Conservation (phyloP, 2,797 vertebrate species). For the Tinamus major region DNA sequence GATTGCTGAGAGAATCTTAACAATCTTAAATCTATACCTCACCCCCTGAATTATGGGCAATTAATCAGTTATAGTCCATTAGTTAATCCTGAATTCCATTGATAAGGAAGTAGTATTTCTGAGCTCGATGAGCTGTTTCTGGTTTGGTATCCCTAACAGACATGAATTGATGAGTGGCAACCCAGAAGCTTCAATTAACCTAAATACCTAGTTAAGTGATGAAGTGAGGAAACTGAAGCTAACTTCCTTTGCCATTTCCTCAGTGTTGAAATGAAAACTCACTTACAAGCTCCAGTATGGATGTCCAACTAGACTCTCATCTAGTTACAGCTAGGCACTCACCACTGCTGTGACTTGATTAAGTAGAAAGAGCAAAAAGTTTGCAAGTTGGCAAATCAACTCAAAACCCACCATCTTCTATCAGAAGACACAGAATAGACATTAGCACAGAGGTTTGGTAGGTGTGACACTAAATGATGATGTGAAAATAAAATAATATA, state of each 20-base stretch:
- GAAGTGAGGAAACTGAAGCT: background rate
- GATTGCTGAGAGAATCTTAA: background rate
- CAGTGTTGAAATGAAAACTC: background rate
- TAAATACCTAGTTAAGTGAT: background rate
- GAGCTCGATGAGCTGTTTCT: background rate
- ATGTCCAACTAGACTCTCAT: background rate
- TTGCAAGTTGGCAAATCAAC: background rate
- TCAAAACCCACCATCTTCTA: background rate
- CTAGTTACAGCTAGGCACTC: background rate
- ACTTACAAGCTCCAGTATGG: background rate
- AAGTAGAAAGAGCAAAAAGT: background rate
- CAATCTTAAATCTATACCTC: background rate
- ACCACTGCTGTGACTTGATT: background rate
- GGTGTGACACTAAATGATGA: background rate
- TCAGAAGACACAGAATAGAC: background rate
- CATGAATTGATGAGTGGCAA: background rate
- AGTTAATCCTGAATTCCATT: background rate
- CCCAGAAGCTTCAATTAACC: background rate
- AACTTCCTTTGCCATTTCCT: background rate
- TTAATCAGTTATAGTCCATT: background rate
- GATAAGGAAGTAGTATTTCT: background rate
- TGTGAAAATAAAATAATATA: background rate
- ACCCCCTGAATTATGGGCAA: background rate
- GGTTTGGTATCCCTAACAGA: background rate
- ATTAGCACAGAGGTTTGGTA: background rate